Evolutionary conservation across 2,113 vertebrate species (phyloP).

Genomic region (Dascyllus trimaculatus): DNA sequence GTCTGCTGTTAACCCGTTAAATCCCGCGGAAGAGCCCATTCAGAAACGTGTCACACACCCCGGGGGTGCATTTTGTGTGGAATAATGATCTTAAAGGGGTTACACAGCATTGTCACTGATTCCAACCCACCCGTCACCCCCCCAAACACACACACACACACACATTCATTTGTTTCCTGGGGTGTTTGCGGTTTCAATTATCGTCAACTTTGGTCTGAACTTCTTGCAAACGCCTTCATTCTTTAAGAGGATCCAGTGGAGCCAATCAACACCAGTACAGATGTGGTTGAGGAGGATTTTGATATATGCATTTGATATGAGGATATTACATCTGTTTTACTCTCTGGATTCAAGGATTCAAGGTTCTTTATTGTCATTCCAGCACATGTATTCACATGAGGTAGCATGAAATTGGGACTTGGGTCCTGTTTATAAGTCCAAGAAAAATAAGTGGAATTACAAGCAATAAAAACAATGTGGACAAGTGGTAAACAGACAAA

Average conservation of each 20-base stretch:
- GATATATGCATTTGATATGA: constrained; percentile 13
- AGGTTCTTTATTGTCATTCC: too few relatives aligned
- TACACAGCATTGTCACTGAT: constrained; percentile 72
- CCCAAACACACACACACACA: not conserved
- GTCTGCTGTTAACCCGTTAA: constrained; percentile 84
- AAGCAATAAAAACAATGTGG: too few relatives aligned
- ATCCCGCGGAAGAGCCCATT: constrained; percentile 79
- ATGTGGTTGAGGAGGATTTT: not conserved
- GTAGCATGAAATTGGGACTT: too few relatives aligned
- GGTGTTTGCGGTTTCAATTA: constrained; percentile 63
- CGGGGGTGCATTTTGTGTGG: constrained; percentile 78
- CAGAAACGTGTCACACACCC: constrained; percentile 81
- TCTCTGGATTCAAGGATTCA: too few relatives aligned
- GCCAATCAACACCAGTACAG: constrained; percentile 24
- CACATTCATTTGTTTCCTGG: constrained; percentile 66
- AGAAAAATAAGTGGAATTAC: too few relatives aligned
- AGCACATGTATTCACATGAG: too few relatives aligned
- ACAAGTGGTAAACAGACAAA: too few relatives aligned
- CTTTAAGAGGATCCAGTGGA: constrained; percentile 20
- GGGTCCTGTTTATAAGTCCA: too few relatives aligned
- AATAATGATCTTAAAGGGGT: constrained; percentile 82
- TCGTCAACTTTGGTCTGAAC: constrained; percentile 45
- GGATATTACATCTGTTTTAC: constrained; percentile 7
- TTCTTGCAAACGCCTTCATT: constrained; percentile 32
- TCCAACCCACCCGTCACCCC: constrained; percentile 12